These are phyloP conservation scores for Meles meles DNA, from an alignment of 2,113 vertebrate genomes.

Conservation along the genomic window DNA sequence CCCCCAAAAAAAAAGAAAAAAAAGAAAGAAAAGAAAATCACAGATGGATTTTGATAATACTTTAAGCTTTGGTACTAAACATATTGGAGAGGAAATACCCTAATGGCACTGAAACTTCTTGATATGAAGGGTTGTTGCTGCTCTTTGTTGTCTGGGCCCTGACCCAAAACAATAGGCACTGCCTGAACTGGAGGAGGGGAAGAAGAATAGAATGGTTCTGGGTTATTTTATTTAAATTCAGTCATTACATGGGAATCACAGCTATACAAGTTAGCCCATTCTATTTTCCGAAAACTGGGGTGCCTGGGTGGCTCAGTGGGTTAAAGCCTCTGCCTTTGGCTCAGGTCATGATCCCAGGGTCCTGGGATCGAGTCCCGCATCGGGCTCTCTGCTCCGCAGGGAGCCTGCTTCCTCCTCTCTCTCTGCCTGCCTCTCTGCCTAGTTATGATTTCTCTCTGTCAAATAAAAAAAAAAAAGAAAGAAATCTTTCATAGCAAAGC, in stretches of 20 bases:
- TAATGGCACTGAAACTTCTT: not conserved
- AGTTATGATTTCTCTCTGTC: too few species aligned
- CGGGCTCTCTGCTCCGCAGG: too few species aligned
- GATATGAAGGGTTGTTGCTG: not conserved
- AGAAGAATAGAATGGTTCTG: not conserved
- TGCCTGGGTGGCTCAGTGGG: too few species aligned
- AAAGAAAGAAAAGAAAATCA: not conserved
- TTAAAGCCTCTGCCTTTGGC: too few species aligned
- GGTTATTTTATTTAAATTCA: not conserved
- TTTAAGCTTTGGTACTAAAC: not conserved
- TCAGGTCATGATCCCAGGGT: too few species aligned
- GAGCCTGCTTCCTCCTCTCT: too few species aligned
- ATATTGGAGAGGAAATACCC: not conserved
- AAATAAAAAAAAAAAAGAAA: too few species aligned
- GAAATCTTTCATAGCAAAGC: too few species aligned
- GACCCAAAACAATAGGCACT: not conserved
- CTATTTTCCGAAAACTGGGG: slow-evolving; percentile 37
- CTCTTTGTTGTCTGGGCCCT: not conserved
- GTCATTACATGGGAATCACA: not conserved
- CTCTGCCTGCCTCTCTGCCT: too few species aligned
- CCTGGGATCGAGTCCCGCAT: too few species aligned
- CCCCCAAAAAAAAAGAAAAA: not conserved
- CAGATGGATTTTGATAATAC: not conserved
- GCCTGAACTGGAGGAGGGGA: not conserved
- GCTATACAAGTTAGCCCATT: not conserved